Evolutionary conservation across 2,797 vertebrate genomes (phyloP).

Genomic region (Halcyon leucocephala): DNA sequence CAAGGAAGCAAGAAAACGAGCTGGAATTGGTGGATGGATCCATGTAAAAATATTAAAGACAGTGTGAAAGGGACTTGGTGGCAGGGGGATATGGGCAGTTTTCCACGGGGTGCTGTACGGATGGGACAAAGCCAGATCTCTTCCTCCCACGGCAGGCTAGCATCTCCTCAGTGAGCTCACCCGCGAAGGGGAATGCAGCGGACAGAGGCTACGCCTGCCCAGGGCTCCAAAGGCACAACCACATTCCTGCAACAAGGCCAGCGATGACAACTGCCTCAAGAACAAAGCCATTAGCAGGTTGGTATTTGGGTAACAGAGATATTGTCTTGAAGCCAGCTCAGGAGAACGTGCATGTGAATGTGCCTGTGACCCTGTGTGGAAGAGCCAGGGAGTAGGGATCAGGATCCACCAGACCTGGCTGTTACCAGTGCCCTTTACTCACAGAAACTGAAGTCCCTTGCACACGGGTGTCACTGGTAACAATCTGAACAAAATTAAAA

Average conservation of each 20-base stretch:
- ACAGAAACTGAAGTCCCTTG: neutral
- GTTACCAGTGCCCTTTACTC: neutral
- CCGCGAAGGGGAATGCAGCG: neutral
- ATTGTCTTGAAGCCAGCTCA: neutral
- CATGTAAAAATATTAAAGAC: rapidly evolving
- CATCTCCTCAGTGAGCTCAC: rapidly evolving
- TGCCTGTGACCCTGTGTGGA: neutral
- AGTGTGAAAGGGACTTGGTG: neutral
- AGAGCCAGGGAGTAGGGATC: neutral
- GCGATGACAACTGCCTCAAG: neutral
- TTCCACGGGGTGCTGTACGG: neutral
- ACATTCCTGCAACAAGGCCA: rapidly evolving
- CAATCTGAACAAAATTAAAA: neutral
- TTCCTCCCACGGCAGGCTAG: neutral
- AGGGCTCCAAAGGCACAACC: neutral
- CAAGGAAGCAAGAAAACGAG: neutral
- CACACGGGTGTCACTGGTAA: neutral
- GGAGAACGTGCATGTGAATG: rapidly evolving
- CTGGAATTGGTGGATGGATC: neutral
- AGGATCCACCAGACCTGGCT: neutral
- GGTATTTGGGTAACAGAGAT: neutral
- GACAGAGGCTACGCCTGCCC: neutral
- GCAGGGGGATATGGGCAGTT: neutral
- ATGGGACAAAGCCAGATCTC: neutral
- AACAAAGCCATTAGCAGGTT: neutral